phyloP scores from a whole-genome alignment of 2,113 vertebrate genomes.

The Python bivittatus region DNA sequence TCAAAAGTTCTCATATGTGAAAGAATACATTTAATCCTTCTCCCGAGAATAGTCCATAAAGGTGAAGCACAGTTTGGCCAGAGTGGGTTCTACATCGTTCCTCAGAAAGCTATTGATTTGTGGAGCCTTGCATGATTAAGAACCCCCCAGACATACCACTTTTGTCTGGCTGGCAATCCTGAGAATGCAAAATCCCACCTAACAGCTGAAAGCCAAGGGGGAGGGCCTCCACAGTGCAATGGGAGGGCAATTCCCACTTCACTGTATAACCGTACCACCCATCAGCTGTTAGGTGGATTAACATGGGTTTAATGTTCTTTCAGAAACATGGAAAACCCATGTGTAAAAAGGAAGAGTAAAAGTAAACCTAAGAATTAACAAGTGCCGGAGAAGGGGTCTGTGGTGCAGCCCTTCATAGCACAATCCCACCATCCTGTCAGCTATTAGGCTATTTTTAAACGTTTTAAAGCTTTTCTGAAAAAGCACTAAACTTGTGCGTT shows the following conservation, averaged over 20 bases:
- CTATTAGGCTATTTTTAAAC: neutral
- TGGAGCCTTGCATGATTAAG: neutral
- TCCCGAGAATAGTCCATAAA: neutral
- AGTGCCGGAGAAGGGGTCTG: neutral
- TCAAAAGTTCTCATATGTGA: constrained; percentile 19
- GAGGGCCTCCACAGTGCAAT: neutral
- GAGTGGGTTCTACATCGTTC: neutral
- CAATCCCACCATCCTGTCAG: neutral
- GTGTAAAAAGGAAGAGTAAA: neutral
- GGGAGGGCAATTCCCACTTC: neutral
- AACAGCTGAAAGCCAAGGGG: neutral
- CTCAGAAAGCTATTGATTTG: neutral
- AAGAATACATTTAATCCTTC: neutral
- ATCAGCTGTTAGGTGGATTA: neutral
- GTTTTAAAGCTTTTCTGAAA: neutral
- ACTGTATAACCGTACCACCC: neutral
- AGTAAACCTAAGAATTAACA: neutral
- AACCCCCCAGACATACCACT: neutral
- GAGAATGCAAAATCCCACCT: neutral
- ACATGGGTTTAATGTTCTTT: neutral
- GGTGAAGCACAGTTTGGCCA: neutral
- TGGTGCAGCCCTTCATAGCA: too few relatives aligned
- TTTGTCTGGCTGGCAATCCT: neutral
- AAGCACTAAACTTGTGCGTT: neutral
- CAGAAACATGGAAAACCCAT: neutral